A percentile compares a stretch with the other conserved stretches of the same genome.
phyloP scores from a whole-genome alignment of 2,797 vertebrate species.

The Characodon lateralis region DNA sequence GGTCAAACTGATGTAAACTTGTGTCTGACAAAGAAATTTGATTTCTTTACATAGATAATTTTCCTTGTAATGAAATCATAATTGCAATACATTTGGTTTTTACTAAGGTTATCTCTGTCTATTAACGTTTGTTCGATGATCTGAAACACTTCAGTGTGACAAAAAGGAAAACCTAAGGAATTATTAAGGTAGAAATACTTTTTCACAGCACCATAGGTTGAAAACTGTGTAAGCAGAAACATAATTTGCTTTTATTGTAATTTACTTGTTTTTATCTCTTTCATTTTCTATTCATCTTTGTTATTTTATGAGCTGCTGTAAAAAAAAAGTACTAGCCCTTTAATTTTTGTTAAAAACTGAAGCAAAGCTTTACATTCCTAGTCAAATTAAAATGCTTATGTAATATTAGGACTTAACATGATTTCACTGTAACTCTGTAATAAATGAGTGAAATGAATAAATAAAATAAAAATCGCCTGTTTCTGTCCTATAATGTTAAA shows the following conservation, averaged over 20 bases:
- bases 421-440: background rate
- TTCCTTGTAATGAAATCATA: background rate
- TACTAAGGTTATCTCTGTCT: background rate
- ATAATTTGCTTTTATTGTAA: background rate
- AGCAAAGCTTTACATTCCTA: background rate
- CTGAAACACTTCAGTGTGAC: background rate
- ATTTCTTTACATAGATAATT: background rate
- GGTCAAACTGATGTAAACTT: too few relatives aligned
- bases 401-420: background rate
- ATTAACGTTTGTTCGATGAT: background rate
- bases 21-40: too few relatives aligned
- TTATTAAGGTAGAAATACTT: background rate
- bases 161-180: background rate
- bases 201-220: too few relatives aligned
- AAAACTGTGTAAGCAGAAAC: background rate
- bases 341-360: background rate
- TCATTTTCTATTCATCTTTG: background rate
- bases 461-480: background rate
- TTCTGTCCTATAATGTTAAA: background rate
- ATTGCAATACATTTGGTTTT: background rate
- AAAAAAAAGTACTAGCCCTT: background rate
- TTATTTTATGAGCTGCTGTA: background rate
- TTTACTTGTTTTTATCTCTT: background rate
- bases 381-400: background rate
- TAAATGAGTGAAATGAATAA: background rate